Evolutionary conservation across 64 coral and sea anemone species (phyloP).

Genomic region (Cladopsammia gracilis): DNA sequence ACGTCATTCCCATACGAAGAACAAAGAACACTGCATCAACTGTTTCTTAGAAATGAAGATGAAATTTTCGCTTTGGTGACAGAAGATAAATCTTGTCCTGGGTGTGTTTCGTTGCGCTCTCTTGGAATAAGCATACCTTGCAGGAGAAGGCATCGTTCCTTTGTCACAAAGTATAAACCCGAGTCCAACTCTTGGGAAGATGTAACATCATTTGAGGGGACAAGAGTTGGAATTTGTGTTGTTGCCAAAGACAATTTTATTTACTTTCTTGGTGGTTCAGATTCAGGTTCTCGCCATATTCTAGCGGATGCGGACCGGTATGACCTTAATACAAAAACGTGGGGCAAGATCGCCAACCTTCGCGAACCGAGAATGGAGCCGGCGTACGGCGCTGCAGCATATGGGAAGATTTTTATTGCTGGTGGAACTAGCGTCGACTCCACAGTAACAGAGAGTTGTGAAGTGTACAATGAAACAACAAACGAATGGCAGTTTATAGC

Average conservation of each 20-base stretch:
- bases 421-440: neutral
- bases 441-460: neutral
- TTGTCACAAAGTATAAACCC: neutral
- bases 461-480: neutral
- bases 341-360: neutral
- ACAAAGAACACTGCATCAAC: neutral
- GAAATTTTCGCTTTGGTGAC: neutral
- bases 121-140: neutral
- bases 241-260: neutral
- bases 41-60: neutral
- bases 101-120: neutral
- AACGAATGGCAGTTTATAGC: conserved; percentile 31
- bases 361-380: neutral
- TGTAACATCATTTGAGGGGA: neutral
- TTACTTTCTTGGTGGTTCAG: neutral
- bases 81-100: neutral
- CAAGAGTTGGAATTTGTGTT: neutral
- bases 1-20: neutral
- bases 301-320: neutral
- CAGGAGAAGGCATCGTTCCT: neutral
- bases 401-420: neutral
- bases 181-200: conserved; percentile 6
- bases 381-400: neutral
- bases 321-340: neutral
- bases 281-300: no score